phyloP scores from a whole-genome alignment of 2,888 invertebrate species.

The Cephus pulcher region DNA sequence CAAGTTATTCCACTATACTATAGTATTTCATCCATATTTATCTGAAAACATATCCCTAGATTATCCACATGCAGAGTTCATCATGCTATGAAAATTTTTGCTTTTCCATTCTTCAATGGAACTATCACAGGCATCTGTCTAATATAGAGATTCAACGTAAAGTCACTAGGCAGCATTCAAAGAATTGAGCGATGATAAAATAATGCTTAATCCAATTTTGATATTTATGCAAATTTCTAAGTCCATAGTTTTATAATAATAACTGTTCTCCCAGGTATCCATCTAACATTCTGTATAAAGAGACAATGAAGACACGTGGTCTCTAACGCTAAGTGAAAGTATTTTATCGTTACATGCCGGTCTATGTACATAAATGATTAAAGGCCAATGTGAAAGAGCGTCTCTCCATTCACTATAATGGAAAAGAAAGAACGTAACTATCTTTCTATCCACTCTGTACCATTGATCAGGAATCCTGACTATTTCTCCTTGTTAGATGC shows the following conservation, averaged over 20 bases:
- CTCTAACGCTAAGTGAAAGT: neutral
- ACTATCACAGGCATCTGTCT: neutral
- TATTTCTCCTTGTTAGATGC: neutral
- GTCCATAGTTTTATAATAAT: neutral
- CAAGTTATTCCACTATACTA: neutral
- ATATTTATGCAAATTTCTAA: too few species aligned
- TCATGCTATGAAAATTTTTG: neutral
- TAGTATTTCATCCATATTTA: neutral
- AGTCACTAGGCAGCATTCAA: too few species aligned
- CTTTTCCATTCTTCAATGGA: neutral
- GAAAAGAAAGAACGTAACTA: neutral
- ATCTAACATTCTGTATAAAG: neutral
- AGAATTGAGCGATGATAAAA: too few species aligned
- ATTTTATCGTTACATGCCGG: neutral
- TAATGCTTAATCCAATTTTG: too few species aligned
- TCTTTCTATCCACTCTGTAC: neutral
- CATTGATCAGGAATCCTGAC: neutral
- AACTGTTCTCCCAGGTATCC: neutral
- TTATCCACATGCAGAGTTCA: neutral
- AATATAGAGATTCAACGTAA: neutral
- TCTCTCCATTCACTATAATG: neutral
- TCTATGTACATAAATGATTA: neutral
- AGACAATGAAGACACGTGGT: neutral
- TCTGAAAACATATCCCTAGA: neutral
- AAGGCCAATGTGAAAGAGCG: neutral